phyloP scores from a whole-genome alignment of 2,888 invertebrate species.

The Nesidiocoris tenuis region DNA sequence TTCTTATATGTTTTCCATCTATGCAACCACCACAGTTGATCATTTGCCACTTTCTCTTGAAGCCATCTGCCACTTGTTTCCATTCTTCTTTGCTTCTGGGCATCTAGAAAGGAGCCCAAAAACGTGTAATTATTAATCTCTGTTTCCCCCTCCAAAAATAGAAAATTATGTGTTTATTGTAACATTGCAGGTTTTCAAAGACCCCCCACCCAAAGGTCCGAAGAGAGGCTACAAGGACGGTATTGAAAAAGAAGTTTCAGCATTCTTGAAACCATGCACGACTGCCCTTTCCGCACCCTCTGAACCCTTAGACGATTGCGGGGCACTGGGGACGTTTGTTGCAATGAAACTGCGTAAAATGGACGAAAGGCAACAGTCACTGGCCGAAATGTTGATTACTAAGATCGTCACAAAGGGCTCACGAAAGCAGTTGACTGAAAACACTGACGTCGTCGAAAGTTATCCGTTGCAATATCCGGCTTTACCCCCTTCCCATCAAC shows the following conservation, averaged over 20 bases:
- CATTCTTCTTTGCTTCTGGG: constrained; percentile 24
- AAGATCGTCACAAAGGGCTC: constrained; percentile 16
- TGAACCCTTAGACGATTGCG: constrained; percentile 10
- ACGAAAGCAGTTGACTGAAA: constrained; percentile 17
- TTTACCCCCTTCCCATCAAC: not conserved
- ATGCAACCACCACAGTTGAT: constrained; percentile 50
- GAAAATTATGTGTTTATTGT: constrained; percentile 1
- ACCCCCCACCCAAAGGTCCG: constrained; percentile 1
- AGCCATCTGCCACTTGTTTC: constrained; percentile 44
- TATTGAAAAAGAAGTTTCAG: constrained; percentile 10
- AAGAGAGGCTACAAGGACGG: constrained; percentile 9
- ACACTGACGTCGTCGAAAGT: constrained; percentile 11
- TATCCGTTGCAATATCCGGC: not conserved
- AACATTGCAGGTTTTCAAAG: constrained; percentile 24
- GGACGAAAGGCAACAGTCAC: constrained; percentile 17
- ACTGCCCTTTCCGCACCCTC: constrained; percentile 18
- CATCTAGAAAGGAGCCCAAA: constrained; percentile 10
- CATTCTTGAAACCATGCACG: constrained; percentile 20
- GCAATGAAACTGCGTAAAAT: constrained; percentile 21
- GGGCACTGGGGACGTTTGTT: constrained; percentile 16
- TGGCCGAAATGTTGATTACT: constrained; percentile 9
- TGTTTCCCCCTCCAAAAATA: constrained; percentile 7
- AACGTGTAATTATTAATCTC: constrained; percentile 3
- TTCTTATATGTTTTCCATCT: constrained; percentile 50
- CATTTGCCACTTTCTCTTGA: constrained; percentile 49